Base-by-base conservation (phyloP, 2,888 invertebrate species). In the Platycheirus rosarum region DNA sequence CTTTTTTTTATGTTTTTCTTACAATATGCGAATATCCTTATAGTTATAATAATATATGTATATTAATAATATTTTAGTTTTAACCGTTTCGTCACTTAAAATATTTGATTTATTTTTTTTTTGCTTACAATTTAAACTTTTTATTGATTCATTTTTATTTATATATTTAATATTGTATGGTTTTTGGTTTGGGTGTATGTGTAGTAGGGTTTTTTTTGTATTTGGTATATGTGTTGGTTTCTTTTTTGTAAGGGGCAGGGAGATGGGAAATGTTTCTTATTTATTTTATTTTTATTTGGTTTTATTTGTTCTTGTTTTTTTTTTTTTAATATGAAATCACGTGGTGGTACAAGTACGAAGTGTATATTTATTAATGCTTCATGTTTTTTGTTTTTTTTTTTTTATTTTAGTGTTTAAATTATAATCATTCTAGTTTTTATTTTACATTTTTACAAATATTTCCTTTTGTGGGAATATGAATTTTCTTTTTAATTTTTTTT, bases 311-410 rank as follows among this genome's bases (percentile, higher is more conserved):
- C 49, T 69, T 66, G 40, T 49, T 74, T 85, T 79, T 82, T 68
- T 57, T 76, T 76, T 53, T 82, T 82, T 74, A 69, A 84, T 86
- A 86, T 85, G 86, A 86, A 86, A 86, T 86, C 86, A 86, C 86
- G 82, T 86, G 86, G 84, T 86, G 86, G 86, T 86, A 86, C 84
- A 84, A 86, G 84, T 85, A 86, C 85, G 84, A 85, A 85, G 84
- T 77, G 84, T 82, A 84, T 84, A 60, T 44, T 57, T 84, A 63
- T 70, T 62, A 63, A 77, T 73, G 55, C 66, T 84, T 80, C 69
- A 73, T 63, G 57, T 82, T 68, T 20, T 62, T 37, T 29, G 44
- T 48, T 53, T 73, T 26, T 18, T n/a, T 49, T 23, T 29, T 8
- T 32, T 48, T 68, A 14, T 46, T 23, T 35, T 48, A 63, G 48